Percentiles rank a stretch among this genome's conserved stretches.
These are phyloP conservation scores for Eurytoma adleriae DNA, from an alignment of 2,888 invertebrate species.

Conservation along the genomic window DNA sequence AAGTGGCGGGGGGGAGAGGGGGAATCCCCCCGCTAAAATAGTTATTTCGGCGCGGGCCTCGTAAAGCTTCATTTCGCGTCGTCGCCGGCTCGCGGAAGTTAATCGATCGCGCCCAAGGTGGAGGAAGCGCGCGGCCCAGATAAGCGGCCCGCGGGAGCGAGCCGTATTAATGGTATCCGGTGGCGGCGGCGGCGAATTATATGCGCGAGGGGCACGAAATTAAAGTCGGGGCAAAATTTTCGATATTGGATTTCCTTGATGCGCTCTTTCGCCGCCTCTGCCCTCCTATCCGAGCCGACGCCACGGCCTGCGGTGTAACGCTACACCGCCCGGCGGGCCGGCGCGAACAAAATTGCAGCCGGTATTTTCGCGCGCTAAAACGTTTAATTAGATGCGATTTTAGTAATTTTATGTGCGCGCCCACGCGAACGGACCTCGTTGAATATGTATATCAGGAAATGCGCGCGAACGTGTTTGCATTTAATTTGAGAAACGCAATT, in stretches of 20 bases:
- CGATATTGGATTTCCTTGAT: conserved; percentile 6
- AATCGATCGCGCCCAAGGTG: conserved; percentile 1
- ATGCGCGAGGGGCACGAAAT: not conserved
- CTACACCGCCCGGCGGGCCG: not conserved
- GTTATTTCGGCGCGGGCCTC: conserved; percentile 8
- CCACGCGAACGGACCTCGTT: not conserved
- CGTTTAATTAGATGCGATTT: conserved; percentile 26
- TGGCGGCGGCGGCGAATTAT: not conserved
- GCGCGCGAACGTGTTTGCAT: not conserved
- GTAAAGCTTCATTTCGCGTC: conserved; percentile 9
- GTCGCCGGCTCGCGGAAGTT: not conserved
- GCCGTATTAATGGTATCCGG: conserved; percentile 31
- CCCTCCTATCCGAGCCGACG: too few relatives aligned
- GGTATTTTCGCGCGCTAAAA: not conserved
- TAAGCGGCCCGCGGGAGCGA: not conserved
- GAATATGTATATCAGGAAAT: conserved; percentile 11
- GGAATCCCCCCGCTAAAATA: not conserved
- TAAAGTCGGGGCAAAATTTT: not conserved
- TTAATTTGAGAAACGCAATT: conserved; percentile 13
- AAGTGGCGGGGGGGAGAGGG: not conserved
- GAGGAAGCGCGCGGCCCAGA: too few relatives aligned
- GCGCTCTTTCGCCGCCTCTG: not conserved
- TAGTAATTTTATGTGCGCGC: not conserved
- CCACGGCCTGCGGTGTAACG: too few relatives aligned
- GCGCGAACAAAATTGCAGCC: not conserved